Evolutionary conservation across 1,140 invertebrate species (phyloP), one percentile per base, ranked within the genome.

Genomic region (Dinoponera quadriceps): DNA sequence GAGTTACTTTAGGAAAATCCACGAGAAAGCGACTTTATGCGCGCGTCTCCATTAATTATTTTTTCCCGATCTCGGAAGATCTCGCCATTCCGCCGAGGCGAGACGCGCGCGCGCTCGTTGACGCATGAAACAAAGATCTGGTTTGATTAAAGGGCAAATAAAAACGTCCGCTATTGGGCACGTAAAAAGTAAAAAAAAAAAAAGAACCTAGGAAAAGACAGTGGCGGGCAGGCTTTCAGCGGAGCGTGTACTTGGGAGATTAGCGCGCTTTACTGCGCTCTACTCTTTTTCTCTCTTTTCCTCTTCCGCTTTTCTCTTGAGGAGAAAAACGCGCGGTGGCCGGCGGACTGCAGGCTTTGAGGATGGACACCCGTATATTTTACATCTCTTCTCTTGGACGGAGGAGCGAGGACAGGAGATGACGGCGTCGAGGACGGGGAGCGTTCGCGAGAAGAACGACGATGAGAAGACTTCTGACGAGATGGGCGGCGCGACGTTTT

Each of bases 171-270:
- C 55, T 74, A 54, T 55, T 55, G 25, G 75, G 25, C 33, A 54
- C 11, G 75, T 84, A 84, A 88, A 88, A 84, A 66, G 71, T 80
- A 86, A 82, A 81, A 51, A 77, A 68, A 68, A 68, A 49, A 51
- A 75, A 60, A 57, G 83, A 84, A 83, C 60, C 66, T 51, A 75
- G 62, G 68, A 84, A 89, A 92, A 92, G 92, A 92, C 90, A 92
- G 88, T 90, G 86, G 85, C 86, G 80, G 82, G 83, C 83, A 78
- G 85, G 83, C 91, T 93, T 93, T 93, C 92, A 93, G 92, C 92
- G 92, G 89, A 90, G 88, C 90, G 85, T 90, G 89, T 92, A 92
- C 90, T 93, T 89, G 91, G 82, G 90, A 93, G 91, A 93, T 93
- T 92, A 92, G 91, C 81, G 89, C 84, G 86, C 91, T 93, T 92